phyloP scores from a whole-genome alignment of 2,888 invertebrate species.

The Trissolcus japonicus region DNA sequence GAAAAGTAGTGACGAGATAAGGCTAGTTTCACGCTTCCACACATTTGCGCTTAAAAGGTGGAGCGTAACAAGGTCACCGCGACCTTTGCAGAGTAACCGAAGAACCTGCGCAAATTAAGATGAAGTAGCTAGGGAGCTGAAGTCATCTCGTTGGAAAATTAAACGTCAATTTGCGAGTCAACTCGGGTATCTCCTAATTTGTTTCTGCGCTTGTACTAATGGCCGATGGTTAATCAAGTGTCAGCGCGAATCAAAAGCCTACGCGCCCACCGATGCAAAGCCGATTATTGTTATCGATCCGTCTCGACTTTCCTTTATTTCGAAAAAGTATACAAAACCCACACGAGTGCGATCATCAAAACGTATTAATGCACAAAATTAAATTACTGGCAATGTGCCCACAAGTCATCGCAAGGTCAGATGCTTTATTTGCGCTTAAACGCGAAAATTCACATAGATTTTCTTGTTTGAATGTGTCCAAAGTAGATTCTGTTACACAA shows the following conservation, averaged over 20 bases:
- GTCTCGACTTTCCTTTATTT: too few relatives aligned
- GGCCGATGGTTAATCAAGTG: too few relatives aligned
- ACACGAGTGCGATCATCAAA: not conserved
- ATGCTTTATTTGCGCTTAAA: constrained; percentile 9
- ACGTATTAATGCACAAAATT: constrained; percentile 21
- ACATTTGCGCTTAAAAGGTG: constrained; percentile 47
- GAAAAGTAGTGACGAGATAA: constrained; percentile 23
- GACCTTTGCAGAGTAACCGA: constrained; percentile 42
- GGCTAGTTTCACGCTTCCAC: constrained; percentile 41
- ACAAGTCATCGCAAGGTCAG: constrained; percentile 16
- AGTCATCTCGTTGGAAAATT: constrained; percentile 22
- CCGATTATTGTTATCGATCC: too few relatives aligned
- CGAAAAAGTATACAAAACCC: too few relatives aligned
- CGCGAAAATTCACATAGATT: not conserved
- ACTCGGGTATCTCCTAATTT: constrained; percentile 3
- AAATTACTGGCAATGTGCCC: constrained; percentile 27
- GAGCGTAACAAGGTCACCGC: constrained; percentile 47
- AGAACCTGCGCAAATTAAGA: constrained; percentile 47
- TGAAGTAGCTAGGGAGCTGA: constrained; percentile 16
- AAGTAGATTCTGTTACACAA: not conserved
- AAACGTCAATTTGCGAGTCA: constrained; percentile 14
- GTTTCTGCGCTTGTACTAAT: not conserved
- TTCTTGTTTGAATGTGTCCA: not conserved
- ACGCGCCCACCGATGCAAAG: too few relatives aligned
- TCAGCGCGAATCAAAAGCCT: too few relatives aligned